Conservation (phyloP, 1,140 invertebrate species). For the Ptiloglossa arizonensis region DNA sequence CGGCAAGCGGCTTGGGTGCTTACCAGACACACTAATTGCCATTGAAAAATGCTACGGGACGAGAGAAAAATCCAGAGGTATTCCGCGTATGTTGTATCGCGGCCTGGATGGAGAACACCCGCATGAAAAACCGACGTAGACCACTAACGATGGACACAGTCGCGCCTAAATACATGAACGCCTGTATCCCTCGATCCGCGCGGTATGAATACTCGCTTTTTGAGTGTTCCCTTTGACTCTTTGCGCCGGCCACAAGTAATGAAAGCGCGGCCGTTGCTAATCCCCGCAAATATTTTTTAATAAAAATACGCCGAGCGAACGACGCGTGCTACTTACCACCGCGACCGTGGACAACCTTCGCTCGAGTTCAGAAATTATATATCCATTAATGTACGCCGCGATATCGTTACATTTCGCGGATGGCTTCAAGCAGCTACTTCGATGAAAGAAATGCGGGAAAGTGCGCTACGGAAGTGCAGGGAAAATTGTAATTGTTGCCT, state of each 20-base stretch:
- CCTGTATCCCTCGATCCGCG: slow-evolving; percentile 3
- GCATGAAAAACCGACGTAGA: slow-evolving; percentile 31
- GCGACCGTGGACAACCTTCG: not conserved
- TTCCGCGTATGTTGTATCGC: slow-evolving; percentile 26
- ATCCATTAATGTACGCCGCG: slow-evolving; percentile 7
- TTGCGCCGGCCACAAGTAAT: slow-evolving; percentile 45
- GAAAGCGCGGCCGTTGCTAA: slow-evolving; percentile 48
- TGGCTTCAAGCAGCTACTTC: not conserved
- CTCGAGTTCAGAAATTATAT: slow-evolving; percentile 32
- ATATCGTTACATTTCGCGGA: too few relatives aligned
- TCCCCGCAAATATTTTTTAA: slow-evolving; percentile 61
- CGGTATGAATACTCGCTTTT: slow-evolving; percentile 42
- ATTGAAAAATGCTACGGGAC: slow-evolving; percentile 40
- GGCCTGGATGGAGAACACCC: not conserved
- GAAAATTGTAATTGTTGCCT: too few relatives aligned
- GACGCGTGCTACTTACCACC: slow-evolving; percentile 18
- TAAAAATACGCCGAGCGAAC: slow-evolving; percentile 47
- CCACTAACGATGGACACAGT: slow-evolving; percentile 49
- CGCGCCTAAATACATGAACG: slow-evolving; percentile 48
- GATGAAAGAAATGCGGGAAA: not conserved
- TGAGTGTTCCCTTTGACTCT: slow-evolving; percentile 34
- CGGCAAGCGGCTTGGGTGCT: not conserved
- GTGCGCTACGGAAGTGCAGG: too few relatives aligned
- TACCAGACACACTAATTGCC: slow-evolving; percentile 34
- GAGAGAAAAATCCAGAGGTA: slow-evolving; percentile 11